Conservation (phyloP, 2,113 vertebrate genomes). For the Noctilio leporinus region DNA sequence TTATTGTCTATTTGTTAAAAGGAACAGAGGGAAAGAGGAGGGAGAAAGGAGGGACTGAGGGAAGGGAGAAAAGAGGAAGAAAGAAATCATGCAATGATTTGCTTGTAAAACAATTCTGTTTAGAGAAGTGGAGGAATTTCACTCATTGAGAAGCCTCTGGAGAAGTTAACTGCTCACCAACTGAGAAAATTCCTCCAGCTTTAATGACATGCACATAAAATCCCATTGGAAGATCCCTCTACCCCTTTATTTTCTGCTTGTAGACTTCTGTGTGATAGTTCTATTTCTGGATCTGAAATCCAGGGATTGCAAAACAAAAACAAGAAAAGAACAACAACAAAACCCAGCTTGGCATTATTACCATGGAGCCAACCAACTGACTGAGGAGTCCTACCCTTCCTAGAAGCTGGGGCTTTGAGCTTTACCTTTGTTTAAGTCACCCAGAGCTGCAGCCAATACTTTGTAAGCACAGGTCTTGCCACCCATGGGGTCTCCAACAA, state of each 20-base stretch:
- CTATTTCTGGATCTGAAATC: constrained; percentile 42
- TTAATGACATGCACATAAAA: not conserved
- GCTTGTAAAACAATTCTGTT: constrained; percentile 12
- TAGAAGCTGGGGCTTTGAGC: not conserved
- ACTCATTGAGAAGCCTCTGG: not conserved
- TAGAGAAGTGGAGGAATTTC: not conserved
- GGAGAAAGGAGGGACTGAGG: no score
- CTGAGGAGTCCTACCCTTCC: not conserved
- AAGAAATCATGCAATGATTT: not conserved
- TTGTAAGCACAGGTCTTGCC: constrained; percentile 91
- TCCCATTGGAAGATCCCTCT: not conserved
- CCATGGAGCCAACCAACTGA: not conserved
- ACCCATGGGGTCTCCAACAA: constrained; percentile 89
- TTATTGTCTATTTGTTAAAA: not conserved
- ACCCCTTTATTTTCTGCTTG: not conserved
- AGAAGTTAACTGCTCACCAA: not conserved
- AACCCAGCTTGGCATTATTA: not conserved
- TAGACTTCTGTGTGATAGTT: not conserved
- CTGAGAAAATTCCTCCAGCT: not conserved
- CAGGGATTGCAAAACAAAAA: not conserved
- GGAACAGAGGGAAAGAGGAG: not conserved
- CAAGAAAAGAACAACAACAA: not conserved
- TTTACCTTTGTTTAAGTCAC: constrained; percentile 83
- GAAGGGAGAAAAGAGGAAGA: not conserved
- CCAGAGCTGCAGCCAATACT: constrained; percentile 86